Base-by-base conservation (phyloP, 2,113 vertebrate species). In the Muscicapa adusta region DNA sequence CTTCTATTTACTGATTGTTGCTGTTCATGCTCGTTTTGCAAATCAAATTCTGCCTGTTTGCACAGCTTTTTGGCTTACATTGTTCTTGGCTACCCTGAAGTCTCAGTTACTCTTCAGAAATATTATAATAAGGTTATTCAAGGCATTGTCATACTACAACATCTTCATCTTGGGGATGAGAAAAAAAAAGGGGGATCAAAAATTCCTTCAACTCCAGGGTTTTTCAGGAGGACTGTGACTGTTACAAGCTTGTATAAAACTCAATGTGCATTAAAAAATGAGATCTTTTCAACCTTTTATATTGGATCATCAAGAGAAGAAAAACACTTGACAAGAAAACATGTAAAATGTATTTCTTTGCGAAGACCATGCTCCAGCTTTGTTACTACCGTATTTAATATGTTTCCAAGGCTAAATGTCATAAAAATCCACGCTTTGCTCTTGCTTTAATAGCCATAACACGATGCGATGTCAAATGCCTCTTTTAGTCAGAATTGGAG, bases 51-150 rank as follows among this genome's bases (percentile, higher is more conserved):
- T 88, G 53, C 8, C 38, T 57, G 40, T 14, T 68, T 71, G 25
- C 36, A 31, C 20, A 56, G 8, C 16, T 26, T 50, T 28, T 56
- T 78, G 34, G 24, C 18, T 48, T 79, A 22, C 0, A 0, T 72
- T 72, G 9, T 45, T 77, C n/a, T 50, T 57, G 9, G 68, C 29
- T 65, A 29, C 31, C 25, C 29, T 62, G 47, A 63, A 61, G 13
- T 72, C 18, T 48, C n/a, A 43, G 8, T 60, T 71, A 23, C 6
- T 80, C 4, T 63, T 81, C 15, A 38, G 6, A 10, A 43, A 31
- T 68, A 9, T 36, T 77, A 25, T n/a, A 53, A 36, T 58, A 34
- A 84, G 33, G 18, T 74, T 85, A 36, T 34, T 47, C 18, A 58
- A 84, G 20, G 26, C 11, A 40, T 54, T 83, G 36, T 24, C 2